phyloP scores from a whole-genome alignment of 2,797 vertebrate species.

The Smutsia gigantea region DNA sequence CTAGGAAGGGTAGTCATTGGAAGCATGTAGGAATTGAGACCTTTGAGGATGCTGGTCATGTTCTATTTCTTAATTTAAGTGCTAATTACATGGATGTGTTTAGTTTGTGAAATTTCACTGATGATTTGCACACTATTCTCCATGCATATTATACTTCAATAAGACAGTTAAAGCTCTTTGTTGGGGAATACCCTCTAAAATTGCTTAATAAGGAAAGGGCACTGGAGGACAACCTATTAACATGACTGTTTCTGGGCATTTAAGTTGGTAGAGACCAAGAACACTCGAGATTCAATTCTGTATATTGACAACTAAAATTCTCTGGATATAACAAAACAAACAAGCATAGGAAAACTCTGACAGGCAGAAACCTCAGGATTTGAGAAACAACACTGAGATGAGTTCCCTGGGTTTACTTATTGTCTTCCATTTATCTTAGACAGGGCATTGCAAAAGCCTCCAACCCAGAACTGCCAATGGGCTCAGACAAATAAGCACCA shows the following conservation, averaged over 20 bases:
- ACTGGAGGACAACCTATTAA: neutral
- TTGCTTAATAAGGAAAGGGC: neutral
- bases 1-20: neutral
- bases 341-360: neutral
- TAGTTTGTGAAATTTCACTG: neutral
- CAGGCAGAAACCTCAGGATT: neutral
- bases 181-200: neutral
- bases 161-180: conserved; percentile 8
- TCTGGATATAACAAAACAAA: neutral
- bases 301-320: neutral
- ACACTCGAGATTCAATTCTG: neutral
- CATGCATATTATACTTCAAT: neutral
- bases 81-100: neutral
- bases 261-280: neutral
- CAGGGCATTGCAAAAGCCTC: neutral
- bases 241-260: neutral
- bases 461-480: neutral
- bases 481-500: neutral
- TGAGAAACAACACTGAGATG: neutral
- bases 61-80: neutral
- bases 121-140: neutral
- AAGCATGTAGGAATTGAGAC: neutral
- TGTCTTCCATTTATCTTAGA: neutral
- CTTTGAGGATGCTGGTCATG: neutral
- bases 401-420: neutral